A percentile compares a stretch with the other conserved stretches of the same genome.
Conservation (phyloP, 2,888 invertebrate genomes). For the Melipona bicolor region DNA sequence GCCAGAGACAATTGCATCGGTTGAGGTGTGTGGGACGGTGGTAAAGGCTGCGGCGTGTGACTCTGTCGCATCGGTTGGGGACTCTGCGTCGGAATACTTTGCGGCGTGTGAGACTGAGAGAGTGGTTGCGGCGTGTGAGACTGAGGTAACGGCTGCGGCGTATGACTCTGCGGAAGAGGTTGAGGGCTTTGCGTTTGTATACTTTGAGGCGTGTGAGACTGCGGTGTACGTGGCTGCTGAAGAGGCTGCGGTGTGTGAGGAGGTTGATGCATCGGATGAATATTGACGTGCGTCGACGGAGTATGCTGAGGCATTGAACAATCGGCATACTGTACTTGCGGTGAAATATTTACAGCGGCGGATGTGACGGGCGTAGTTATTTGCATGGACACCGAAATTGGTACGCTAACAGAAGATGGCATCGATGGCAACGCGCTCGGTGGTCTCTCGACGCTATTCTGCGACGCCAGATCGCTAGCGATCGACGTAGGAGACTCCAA, state of each 20-base stretch:
- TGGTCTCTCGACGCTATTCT: constrained; percentile 88
- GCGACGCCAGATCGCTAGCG: constrained; percentile 93
- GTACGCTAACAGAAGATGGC: constrained; percentile 73
- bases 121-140: constrained; percentile 77
- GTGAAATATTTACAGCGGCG: constrained; percentile 74
- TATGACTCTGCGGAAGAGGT: constrained; percentile 84
- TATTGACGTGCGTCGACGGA: constrained; percentile 81
- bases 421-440: constrained; percentile 86
- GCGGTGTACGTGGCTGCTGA: constrained; percentile 84
- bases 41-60: constrained; percentile 79
- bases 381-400: constrained; percentile 76
- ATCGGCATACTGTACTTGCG: constrained; percentile 85
- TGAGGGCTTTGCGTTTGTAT: constrained; percentile 80
- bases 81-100: constrained; percentile 79
- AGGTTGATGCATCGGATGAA: constrained; percentile 82
- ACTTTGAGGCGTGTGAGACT: constrained; percentile 82
- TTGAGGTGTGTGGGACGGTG: constrained; percentile 79
- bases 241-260: constrained; percentile 82
- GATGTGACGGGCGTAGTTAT: constrained; percentile 73
- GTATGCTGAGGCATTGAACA: constrained; percentile 91
- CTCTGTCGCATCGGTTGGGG: constrained; percentile 80
- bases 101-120: constrained; percentile 80
- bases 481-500: constrained; percentile 96
- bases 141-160: constrained; percentile 77
- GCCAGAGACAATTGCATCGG: constrained; percentile 80